A percentile compares a stretch with the other conserved stretches of the same genome.
Evolutionary conservation across 2,113 vertebrate genomes (phyloP).

Genomic region (Malurus alboscapulatus): DNA sequence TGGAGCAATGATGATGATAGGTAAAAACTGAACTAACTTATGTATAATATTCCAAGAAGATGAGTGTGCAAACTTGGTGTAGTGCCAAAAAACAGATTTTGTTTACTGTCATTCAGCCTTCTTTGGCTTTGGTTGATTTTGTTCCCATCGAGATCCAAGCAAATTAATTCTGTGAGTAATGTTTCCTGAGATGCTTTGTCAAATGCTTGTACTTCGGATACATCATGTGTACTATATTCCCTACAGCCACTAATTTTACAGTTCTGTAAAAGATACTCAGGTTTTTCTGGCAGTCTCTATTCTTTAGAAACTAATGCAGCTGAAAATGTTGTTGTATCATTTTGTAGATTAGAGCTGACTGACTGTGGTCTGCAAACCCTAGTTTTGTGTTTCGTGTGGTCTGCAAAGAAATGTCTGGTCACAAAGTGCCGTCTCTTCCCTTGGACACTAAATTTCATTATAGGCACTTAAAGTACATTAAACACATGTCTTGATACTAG

Average conservation of each 20-base stretch:
- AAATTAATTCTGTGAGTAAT: conserved; percentile 30
- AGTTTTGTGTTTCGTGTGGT: background rate
- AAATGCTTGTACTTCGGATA: background rate
- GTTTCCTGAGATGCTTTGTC: conserved; percentile 16
- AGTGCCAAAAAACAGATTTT: background rate
- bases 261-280: background rate
- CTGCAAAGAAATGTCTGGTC: background rate
- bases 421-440: background rate
- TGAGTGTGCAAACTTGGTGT: background rate
- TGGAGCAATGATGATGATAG: background rate
- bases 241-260: background rate
- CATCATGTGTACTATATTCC: background rate
- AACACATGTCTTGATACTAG: background rate
- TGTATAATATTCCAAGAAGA: background rate
- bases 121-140: background rate
- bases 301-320: background rate
- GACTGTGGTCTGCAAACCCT: background rate
- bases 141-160: background rate
- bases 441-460: background rate
- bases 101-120: background rate
- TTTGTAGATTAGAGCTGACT: background rate
- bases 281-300: background rate
- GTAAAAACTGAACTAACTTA: background rate
- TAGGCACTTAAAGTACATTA: background rate
- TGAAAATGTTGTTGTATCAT: background rate